Evolutionary conservation across 2,888 invertebrate species (phyloP), one percentile per base, ranked within the genome.

Genomic region (Pseudoips prasinana): DNA sequence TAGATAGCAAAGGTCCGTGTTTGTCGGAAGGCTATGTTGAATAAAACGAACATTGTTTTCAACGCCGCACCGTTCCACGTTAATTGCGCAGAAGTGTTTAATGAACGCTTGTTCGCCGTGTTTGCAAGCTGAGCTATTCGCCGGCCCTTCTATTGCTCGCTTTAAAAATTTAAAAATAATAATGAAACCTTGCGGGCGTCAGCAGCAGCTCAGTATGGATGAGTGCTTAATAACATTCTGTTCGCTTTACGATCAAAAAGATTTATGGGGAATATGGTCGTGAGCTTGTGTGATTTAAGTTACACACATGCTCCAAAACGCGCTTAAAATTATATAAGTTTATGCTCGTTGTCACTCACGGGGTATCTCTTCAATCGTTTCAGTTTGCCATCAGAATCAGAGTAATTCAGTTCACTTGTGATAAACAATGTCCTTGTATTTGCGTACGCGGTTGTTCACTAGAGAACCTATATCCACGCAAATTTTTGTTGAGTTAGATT

Each of bases 51-150:
- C 65, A 69, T 66, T 77, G 73, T 73, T 72, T 66, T 60, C 61
- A 66, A 54, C 66, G 58, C 45, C 59, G 50, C 53, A 50, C 62
- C 52, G 64, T 56, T 65, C 49, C 58, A 58, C 59, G 64, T 64
- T 73, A 76, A 79, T 79, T 76, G 77, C 64, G 64, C 69, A 72
- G 64, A 77, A 78, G 77, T 75, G 73, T 74, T 77, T 76, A 80
- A 78, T 74, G 73, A 78, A 73, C 66, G 71, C 67, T 72, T 73
- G 73, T 73, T 73, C 67, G 39, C 55, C 33, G 42, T 68, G 64
- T 73, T 72, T 75, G 67, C 65, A 53, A 44, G 45, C 55, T 52
- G 52, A 59, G 64, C 62, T 63, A 63, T 67, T 72, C 54, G 48
- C 48, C 40, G 31, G 48, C 46, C 51, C 53, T 55, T 62, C 57